Percentiles rank a stretch among this genome's conserved stretches.
Evolutionary conservation across 2,888 invertebrate species (phyloP).

Genomic region (Lithophane socia): DNA sequence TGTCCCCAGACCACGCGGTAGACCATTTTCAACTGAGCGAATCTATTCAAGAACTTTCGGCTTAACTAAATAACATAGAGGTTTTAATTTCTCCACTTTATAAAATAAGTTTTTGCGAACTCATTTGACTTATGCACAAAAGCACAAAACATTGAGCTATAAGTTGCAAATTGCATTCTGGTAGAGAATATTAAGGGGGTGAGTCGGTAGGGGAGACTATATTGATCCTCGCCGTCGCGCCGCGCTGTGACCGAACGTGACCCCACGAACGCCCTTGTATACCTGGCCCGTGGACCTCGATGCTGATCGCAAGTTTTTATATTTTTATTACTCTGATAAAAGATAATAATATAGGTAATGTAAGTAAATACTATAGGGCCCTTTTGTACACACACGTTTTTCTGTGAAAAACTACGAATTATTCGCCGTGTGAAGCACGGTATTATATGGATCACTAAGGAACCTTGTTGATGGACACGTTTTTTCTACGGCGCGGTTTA

Average conservation of each 20-base stretch:
- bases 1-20: not conserved
- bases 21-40: not conserved
- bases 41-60: not conserved
- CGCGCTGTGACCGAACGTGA: slow-evolving; percentile 88
- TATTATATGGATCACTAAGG: too few species aligned
- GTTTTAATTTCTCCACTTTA: not conserved
- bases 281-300: slow-evolving; percentile 65
- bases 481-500: too few species aligned
- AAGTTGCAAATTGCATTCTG: slow-evolving; percentile 79
- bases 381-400: too few species aligned
- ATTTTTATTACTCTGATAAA: not conserved
- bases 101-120: not conserved
- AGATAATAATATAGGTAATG: not conserved
- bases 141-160: slow-evolving; percentile 63
- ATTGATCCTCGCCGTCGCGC: slow-evolving; percentile 87
- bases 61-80: not conserved
- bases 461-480: too few species aligned
- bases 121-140: slow-evolving; percentile 17
- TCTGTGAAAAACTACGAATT: too few species aligned
- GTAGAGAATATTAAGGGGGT: slow-evolving; percentile 67
- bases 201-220: slow-evolving; percentile 74
- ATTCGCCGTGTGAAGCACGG: too few species aligned
- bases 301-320: slow-evolving; percentile 36
- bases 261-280: slow-evolving; percentile 81
- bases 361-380: not conserved